A percentile compares a stretch with the other conserved stretches of the same genome.
Evolutionary conservation across 2,888 invertebrate species (phyloP).

Genomic region (Caenorhabditis parvicauda): DNA sequence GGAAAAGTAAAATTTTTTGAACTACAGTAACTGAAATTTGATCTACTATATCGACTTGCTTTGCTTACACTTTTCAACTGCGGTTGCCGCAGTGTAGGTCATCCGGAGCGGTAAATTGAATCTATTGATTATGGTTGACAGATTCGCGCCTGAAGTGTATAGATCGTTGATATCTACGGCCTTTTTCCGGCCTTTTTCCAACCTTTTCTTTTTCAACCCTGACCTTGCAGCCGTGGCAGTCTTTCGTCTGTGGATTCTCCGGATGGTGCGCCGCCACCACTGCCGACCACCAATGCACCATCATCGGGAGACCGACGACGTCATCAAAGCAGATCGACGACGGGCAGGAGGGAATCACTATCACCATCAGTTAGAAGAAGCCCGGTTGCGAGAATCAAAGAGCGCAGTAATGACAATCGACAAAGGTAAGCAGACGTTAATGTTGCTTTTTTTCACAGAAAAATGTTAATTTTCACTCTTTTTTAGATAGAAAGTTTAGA

Average conservation of each 20-base stretch:
- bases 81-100: too few species aligned
- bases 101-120: too few species aligned
- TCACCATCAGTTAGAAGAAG: conserved; percentile 55
- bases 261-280: conserved; percentile 8
- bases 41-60: too few species aligned
- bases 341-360: conserved; percentile 26
- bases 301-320: conserved; percentile 13
- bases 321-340: neutral
- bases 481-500: too few species aligned
- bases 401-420: conserved; percentile 33
- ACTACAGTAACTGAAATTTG: too few species aligned
- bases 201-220: neutral
- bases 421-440: conserved; percentile 16
- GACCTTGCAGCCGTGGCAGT: neutral
- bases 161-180: too few species aligned
- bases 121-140: too few species aligned
- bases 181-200: neutral
- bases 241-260: conserved; percentile 12
- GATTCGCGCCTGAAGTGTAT: too few species aligned
- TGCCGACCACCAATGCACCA: neutral
- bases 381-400: conserved; percentile 57
- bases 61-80: too few species aligned
- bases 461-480: neutral
- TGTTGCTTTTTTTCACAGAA: neutral
- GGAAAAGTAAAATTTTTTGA: too few species aligned